Conservation (phyloP, 2,888 invertebrate genomes). For the Desoria tigrina region DNA sequence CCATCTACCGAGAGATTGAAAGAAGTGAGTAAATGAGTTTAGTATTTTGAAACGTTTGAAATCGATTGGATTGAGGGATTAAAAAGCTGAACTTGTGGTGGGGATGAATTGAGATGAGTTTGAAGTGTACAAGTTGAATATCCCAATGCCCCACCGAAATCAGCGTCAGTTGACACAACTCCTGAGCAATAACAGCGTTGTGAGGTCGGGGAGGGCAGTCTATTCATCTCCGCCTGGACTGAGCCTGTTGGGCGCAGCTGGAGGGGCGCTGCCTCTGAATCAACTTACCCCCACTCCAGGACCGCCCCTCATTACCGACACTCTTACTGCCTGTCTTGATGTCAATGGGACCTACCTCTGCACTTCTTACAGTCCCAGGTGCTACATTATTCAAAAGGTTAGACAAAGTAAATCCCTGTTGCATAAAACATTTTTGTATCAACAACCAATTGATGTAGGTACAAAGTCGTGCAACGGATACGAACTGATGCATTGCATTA, state of each 20-base stretch:
- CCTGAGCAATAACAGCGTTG: conserved; percentile 25
- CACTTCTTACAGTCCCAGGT: conserved; percentile 65
- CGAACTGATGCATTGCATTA: neutral
- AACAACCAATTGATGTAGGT: neutral
- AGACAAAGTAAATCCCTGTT: conserved; percentile 36
- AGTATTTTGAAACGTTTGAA: no score
- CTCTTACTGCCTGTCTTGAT: conserved; percentile 60
- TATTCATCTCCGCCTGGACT: neutral
- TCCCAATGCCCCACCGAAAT: conserved; percentile 49
- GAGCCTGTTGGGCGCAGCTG: conserved; percentile 4
- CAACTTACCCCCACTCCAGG: neutral
- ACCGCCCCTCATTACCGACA: conserved; percentile 52
- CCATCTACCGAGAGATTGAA: no score
- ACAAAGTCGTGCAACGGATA: neutral
- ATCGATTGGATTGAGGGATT: no score
- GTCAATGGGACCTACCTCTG: conserved; percentile 66
- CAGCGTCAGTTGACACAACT: conserved; percentile 34
- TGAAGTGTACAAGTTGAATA: neutral
- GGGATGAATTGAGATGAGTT: no score
- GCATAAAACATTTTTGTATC: neutral
- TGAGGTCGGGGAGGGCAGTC: conserved; percentile 8
- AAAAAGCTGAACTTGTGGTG: no score
- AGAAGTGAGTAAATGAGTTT: no score
- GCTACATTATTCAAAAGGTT: conserved; percentile 69
- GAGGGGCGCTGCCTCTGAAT: neutral